Conservation (phyloP, 2,888 invertebrate species). For the Harpalus rubripes region DNA sequence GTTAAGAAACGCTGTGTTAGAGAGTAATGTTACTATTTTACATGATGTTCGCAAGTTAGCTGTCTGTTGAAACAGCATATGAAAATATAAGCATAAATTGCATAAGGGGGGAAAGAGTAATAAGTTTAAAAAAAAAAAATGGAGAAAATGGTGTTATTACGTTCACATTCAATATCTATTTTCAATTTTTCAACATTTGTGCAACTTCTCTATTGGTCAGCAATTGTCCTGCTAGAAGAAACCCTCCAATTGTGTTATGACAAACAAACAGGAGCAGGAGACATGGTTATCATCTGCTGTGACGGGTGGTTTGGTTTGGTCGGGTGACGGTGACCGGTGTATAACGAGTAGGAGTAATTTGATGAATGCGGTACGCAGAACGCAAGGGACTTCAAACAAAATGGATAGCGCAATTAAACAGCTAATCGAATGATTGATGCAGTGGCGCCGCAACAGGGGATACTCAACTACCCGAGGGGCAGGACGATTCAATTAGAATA, state of each 20-base stretch:
- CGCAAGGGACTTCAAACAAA: conserved; percentile 74
- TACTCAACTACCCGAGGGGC: background rate
- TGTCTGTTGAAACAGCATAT: too few species aligned
- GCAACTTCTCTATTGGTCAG: background rate
- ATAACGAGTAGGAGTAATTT: conserved; percentile 72
- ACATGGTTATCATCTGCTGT: background rate
- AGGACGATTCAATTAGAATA: background rate
- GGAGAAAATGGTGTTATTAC: too few species aligned
- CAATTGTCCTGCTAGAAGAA: background rate
- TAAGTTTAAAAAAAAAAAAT: too few species aligned
- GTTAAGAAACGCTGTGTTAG: too few species aligned
- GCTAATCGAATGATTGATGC: conserved; percentile 77
- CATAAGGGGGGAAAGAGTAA: too few species aligned
- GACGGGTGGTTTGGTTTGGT: background rate
- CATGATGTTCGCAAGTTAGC: too few species aligned
- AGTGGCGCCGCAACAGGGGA: conserved; percentile 57
- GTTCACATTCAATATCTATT: too few species aligned
- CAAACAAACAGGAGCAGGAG: background rate
- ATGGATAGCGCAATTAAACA: conserved; percentile 77
- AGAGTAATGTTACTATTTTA: too few species aligned
- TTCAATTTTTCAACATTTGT: background rate
- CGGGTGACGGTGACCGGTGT: conserved; percentile 24
- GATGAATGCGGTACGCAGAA: conserved; percentile 74
- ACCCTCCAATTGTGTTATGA: background rate
- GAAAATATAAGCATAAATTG: too few species aligned